Percentiles rank a stretch among this genome's conserved stretches.
phyloP scores from a whole-genome alignment of 2,888 invertebrate genomes.

The Drosophila tripunctata region DNA sequence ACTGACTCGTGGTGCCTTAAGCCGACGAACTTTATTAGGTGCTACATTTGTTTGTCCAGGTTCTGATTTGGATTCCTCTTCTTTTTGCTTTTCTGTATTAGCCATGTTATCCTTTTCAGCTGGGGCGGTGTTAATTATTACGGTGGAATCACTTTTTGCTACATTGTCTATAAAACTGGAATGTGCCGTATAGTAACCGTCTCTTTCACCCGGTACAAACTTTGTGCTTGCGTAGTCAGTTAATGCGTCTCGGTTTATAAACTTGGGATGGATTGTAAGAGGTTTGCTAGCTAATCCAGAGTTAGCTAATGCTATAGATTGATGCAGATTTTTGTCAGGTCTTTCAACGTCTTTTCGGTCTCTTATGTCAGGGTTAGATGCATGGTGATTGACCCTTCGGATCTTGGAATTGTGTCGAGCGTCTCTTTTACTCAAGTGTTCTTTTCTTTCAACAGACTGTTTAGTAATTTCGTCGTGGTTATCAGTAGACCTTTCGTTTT shows the following conservation, averaged over 20 bases:
- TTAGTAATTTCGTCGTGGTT: too few species aligned
- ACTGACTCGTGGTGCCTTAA: not conserved
- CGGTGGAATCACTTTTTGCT: not conserved
- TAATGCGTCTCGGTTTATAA: not conserved
- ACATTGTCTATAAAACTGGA: not conserved
- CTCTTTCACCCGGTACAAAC: not conserved
- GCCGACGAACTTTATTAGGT: too few species aligned
- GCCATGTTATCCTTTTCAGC: not conserved
- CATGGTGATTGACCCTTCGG: not conserved
- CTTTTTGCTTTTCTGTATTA: not conserved
- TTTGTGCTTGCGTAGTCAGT: not conserved
- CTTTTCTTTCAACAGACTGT: not conserved
- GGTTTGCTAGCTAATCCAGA: too few species aligned
- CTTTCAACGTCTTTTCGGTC: too few species aligned
- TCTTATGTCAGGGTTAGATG: not conserved
- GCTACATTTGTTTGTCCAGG: too few species aligned
- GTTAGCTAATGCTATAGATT: too few species aligned
- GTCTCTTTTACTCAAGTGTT: too few species aligned
- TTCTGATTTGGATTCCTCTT: not conserved
- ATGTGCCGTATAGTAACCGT: not conserved
- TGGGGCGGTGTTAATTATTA: too few species aligned
- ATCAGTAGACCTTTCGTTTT: not conserved
- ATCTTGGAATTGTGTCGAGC: too few species aligned
- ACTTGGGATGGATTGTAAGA: too few species aligned
- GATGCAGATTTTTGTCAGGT: too few species aligned